These are phyloP conservation scores for Anguilla marmorata DNA, from an alignment of 2,797 vertebrate species.

Conservation along the genomic window DNA sequence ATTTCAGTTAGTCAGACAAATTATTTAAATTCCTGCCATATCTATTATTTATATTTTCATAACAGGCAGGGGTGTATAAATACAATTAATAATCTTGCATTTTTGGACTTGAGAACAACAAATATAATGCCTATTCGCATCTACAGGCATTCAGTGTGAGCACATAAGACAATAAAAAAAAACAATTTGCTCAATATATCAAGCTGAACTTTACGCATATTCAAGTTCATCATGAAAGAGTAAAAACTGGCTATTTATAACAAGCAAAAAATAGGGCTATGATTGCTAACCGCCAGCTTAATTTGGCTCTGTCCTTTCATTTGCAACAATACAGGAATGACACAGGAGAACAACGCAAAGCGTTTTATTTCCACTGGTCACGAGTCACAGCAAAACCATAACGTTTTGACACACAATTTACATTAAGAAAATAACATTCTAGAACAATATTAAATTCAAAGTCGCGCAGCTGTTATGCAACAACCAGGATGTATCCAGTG, in stretches of 20 bases:
- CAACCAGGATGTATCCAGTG: constrained; percentile 9
- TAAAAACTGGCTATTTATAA: too few species aligned
- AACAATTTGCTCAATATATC: too few species aligned
- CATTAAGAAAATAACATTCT: constrained; percentile 41
- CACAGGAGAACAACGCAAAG: constrained; percentile 31
- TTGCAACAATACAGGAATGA: neutral
- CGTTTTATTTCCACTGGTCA: constrained; percentile 43
- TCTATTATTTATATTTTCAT: too few species aligned
- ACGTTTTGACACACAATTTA: constrained; percentile 40
- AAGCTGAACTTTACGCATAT: too few species aligned
- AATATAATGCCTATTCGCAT: neutral
- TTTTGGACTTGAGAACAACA: neutral
- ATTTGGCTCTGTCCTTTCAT: too few species aligned
- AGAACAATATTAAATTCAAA: constrained; percentile 28
- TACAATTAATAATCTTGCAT: neutral
- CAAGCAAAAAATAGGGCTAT: too few species aligned
- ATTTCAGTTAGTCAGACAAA: neutral
- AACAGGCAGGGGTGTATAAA: too few species aligned
- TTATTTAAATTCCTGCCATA: neutral
- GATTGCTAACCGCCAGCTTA: too few species aligned
- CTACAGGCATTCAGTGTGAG: too few species aligned
- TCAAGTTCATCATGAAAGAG: too few species aligned
- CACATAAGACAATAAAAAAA: too few species aligned
- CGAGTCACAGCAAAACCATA: constrained; percentile 41
- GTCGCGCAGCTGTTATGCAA: constrained; percentile 41